These are phyloP conservation scores for Macrobrachium nipponense DNA, from an alignment of 1,140 invertebrate genomes.

Conservation along the genomic window DNA sequence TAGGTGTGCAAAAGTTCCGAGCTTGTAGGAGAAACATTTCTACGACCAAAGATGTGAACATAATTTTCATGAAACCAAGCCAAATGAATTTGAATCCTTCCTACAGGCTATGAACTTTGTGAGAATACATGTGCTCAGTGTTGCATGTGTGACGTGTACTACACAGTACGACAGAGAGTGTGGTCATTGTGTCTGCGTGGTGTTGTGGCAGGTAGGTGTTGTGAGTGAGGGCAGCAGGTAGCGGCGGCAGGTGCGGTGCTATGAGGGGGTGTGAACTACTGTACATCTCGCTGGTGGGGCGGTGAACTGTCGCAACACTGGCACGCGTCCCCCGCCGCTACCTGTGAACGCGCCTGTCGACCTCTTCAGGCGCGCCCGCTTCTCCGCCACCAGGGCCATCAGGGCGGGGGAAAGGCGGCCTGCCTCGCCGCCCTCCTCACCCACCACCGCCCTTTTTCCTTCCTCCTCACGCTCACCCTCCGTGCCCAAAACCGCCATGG, in stretches of 20 bases:
- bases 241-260: conserved; percentile 25
- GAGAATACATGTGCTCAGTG: no score
- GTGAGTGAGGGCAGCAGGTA: conserved; percentile 50
- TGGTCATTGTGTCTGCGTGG: conserved; percentile 19
- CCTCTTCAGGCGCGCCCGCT: conserved; percentile 60
- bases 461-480: conserved; percentile 46
- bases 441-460: conserved; percentile 9
- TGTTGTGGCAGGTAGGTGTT: background rate
- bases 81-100: no score
- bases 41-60: no score
- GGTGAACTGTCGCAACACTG: conserved; percentile 59
- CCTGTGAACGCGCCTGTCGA: conserved; percentile 63
- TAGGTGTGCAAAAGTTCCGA: no score
- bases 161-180: conserved; percentile 10
- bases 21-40: no score
- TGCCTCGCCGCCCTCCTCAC: conserved; percentile 21
- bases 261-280: conserved; percentile 58
- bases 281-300: conserved; percentile 64
- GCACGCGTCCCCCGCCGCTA: conserved; percentile 61
- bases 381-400: conserved; percentile 63
- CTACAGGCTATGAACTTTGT: no score
- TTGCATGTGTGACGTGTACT: conserved; percentile 1
- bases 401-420: conserved; percentile 59
- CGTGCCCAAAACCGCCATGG: conserved; percentile 44
- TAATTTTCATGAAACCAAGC: no score